Conservation (phyloP, 2,888 invertebrate species). For the Cephus sareptanus region DNA sequence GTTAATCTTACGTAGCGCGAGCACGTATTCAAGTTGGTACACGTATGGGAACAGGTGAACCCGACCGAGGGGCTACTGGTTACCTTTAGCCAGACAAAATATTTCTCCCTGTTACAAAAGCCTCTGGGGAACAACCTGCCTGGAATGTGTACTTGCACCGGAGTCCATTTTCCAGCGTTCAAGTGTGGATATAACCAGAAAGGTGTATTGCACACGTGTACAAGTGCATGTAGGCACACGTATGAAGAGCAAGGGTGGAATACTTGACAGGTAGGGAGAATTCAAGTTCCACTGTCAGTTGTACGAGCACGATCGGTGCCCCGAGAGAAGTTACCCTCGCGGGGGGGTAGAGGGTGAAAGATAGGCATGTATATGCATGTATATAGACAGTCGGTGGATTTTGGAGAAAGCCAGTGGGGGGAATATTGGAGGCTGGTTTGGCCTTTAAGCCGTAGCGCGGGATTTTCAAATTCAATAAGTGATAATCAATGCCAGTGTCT, state of each 20-base stretch:
- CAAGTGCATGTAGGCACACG: background rate
- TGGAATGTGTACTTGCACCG: conserved; percentile 20
- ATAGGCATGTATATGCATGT: background rate
- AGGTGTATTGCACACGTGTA: background rate
- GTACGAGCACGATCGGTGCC: background rate
- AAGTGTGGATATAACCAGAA: background rate
- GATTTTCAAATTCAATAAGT: conserved; percentile 61
- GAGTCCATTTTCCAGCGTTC: background rate
- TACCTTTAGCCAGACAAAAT: conserved; percentile 51
- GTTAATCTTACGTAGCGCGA: background rate
- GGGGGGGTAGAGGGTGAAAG: background rate
- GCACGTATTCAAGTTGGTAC: background rate
- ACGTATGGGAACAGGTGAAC: background rate
- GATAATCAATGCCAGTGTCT: conserved; percentile 62
- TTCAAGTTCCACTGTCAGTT: background rate
- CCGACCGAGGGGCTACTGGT: conserved; percentile 27
- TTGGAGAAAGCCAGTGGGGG: conserved; percentile 40
- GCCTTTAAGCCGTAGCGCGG: background rate
- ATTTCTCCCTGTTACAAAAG: conserved; percentile 46
- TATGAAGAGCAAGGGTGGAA: background rate
- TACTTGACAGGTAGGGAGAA: background rate
- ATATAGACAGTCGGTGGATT: conserved; percentile 32
- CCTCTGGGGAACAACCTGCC: conserved; percentile 43
- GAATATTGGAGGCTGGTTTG: background rate
- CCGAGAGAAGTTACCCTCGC: background rate